Evolutionary conservation across 2,113 vertebrate species (phyloP), one percentile per base, ranked within the genome.

Genomic region (Anoplopoma fimbria): DNA sequence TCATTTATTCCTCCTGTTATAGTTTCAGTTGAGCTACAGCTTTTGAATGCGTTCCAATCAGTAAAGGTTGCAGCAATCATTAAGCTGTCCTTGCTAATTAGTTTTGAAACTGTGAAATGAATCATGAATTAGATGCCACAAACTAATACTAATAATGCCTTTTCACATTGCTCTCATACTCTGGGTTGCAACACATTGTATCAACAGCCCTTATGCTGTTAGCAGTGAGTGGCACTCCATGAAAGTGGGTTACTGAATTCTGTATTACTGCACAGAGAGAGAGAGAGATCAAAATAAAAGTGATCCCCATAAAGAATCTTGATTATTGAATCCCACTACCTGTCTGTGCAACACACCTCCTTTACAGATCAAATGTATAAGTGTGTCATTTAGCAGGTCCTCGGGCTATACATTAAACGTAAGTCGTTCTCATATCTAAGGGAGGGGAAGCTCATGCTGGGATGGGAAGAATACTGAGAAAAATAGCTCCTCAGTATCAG

Each of bases 31-130:
- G 12, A 49, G 49, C 23, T 51, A 60, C 29, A 75, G 9, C 17
- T 19, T 61, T 61, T 42, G 21, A 72, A 55, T 40, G 19, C 40
- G 25, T 40, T 69, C 60, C 55, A 58, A 62, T 78, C 75, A 61
- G 31, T 15, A 1, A 9, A 71, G 33, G 36, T 49, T 58, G 38
- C 47, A 1, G 13, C 15, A 6, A 3, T 70, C 72, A 38, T 78
- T 15, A 71, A n/a, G 27, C 34, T 57, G 25, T 15, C 17, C 29
- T 27, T 3, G 4, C 73, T 75, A 88, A 88, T 82, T 84, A 71
- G 38, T 71, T 69, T 47, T 21, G 72, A 74, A 85, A 70, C 23
- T 79, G 70, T 85, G 72, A 87, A 79, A 85, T 82, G 42, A 73
- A 79, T 87, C 33, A 81, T 27, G 4, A 82, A 33, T 58, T 86